Evolutionary conservation across 2,113 vertebrate genomes (phyloP).

Genomic region (Cephalopholis sonnerati): DNA sequence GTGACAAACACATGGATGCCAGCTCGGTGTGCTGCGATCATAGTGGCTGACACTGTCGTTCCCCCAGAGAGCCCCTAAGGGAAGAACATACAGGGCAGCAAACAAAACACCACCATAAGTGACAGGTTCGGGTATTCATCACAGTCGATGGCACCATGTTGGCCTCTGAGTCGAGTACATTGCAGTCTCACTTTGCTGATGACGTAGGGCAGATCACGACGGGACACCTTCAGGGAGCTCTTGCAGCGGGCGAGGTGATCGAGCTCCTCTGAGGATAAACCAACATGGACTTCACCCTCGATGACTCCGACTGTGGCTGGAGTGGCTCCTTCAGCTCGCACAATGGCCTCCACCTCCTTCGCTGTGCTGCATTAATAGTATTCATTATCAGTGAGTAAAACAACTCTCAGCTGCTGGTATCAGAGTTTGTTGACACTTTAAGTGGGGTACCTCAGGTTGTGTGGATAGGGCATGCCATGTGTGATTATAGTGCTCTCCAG

Average conservation of each 20-base stretch:
- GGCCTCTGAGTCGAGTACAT: neutral
- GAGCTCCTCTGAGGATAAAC: constrained; percentile 86
- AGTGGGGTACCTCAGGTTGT: constrained; percentile 88
- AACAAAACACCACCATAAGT: neutral
- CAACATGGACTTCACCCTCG: constrained; percentile 86
- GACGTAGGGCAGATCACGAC: constrained; percentile 89
- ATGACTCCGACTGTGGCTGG: constrained; percentile 91
- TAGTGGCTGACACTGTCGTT: constrained; percentile 92
- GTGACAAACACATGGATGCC: constrained; percentile 92
- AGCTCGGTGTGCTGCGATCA: constrained; percentile 89
- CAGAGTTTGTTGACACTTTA: neutral
- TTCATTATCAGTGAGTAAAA: neutral
- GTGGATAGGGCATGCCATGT: constrained; percentile 93
- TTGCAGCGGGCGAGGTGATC: constrained; percentile 84
- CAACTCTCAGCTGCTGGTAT: neutral
- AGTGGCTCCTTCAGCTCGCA: constrained; percentile 86
- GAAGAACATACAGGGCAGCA: neutral
- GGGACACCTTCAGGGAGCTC: constrained; percentile 89
- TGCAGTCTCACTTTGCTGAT: constrained; percentile 86
- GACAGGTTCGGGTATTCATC: neutral
- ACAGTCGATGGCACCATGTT: neutral
- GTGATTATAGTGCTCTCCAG: constrained; percentile 94
- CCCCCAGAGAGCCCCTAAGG: constrained; percentile 89
- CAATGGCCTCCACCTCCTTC: constrained; percentile 88
- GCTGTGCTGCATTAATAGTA: constrained; percentile 84